Evolutionary conservation across 2,797 vertebrate genomes (phyloP), one percentile per base, ranked within the genome.

Genomic region (Melanitta fusca): DNA sequence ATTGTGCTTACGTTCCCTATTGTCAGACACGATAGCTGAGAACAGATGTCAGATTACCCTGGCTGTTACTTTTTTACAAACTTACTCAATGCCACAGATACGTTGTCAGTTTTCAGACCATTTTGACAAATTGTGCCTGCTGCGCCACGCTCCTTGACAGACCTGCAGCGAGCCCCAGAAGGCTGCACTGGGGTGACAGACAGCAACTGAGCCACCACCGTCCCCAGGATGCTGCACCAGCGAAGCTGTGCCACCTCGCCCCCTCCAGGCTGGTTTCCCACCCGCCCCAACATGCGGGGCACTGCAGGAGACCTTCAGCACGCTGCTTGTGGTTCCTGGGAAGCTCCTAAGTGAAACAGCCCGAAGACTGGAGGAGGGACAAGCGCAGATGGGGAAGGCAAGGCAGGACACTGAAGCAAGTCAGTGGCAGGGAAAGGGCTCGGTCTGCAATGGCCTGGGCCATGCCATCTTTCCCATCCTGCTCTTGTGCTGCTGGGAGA

Each of bases 91-190:
- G 58, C 20, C 11, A 18, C 24, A 75, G 39, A 12, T 16, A 32
- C 6, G n/a, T 30, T 62, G 28, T 32, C 22, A n/a, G 5, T 36
- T 87, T 85, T 49, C 49, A 56, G 7, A 12, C 8, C 36, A 24
- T 27, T 61, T 78, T 57, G 61, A 38, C 70, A 47, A 77, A 82
- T 65, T 3, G 32, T 2, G 1, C 41, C 75, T 75, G 41, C 56
- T 8, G 4, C 10, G 19, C 32, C 10, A 2, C 0, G 2, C 10
- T 77, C 21, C 60, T n/a, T 15, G n/a, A 51, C 70, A 89, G 73
- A 60, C 70, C 62, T 68, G 57, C 57, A 82, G 57, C 0, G 0
- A 51, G 66, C 49, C 0, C 0, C 19, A 1, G 30, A 32, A 62
- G 25, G 27, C 16, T 1, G 3, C 13, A 11, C 0, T 30, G 58